These are phyloP conservation scores for Drosophila auraria DNA, from an alignment of 1,140 invertebrate genomes.

Conservation along the genomic window DNA sequence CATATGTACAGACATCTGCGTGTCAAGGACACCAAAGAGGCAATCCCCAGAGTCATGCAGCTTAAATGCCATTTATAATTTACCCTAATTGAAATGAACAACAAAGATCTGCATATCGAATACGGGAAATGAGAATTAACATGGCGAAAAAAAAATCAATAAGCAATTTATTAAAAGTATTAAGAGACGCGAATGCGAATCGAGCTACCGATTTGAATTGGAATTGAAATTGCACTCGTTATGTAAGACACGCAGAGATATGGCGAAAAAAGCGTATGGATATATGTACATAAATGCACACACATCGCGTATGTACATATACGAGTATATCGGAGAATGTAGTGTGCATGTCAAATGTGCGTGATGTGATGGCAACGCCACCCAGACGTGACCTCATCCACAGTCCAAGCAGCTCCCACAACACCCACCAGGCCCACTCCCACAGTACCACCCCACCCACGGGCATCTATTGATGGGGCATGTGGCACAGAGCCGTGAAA, in stretches of 20 bases:
- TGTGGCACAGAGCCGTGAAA: slow-evolving; percentile 33
- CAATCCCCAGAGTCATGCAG: background rate
- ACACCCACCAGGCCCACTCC: background rate
- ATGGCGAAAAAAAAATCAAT: slow-evolving; percentile 33
- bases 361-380: slow-evolving; percentile 54
- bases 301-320: slow-evolving; percentile 5
- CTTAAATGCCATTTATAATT: slow-evolving; percentile 19
- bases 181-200: slow-evolving; percentile 4
- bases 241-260: slow-evolving; percentile 26
- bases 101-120: slow-evolving; percentile 8
- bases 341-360: slow-evolving; percentile 52
- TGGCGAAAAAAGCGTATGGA: background rate
- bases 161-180: slow-evolving; percentile 38
- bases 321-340: slow-evolving; percentile 10
- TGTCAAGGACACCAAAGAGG: slow-evolving; percentile 21
- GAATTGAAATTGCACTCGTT: slow-evolving; percentile 32
- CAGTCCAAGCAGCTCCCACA: slow-evolving; percentile 1
- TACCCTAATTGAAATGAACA: slow-evolving; percentile 23
- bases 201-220: slow-evolving; percentile 7
- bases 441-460: background rate
- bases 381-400: slow-evolving; percentile 50
- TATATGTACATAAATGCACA: slow-evolving; percentile 10
- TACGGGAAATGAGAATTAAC: slow-evolving; percentile 1
- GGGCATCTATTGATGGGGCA: slow-evolving; percentile 4
- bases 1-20: background rate